A percentile compares a stretch with the other conserved stretches of the same genome.
These are phyloP conservation scores for Philonicus albiceps DNA, from an alignment of 2,888 invertebrate genomes.

Conservation along the genomic window DNA sequence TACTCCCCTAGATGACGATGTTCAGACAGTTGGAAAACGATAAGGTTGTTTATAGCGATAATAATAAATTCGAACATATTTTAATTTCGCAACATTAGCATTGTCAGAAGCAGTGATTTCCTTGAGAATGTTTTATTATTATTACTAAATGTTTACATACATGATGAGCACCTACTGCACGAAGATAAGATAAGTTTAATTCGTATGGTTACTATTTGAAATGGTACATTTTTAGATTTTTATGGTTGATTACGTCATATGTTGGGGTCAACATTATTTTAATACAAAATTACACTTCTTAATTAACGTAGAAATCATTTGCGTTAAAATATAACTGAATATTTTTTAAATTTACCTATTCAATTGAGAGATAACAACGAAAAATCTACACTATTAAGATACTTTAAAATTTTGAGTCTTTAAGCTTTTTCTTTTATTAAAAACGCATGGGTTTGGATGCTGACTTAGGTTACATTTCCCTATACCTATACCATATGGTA, in stretches of 20 bases:
- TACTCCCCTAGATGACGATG: slow-evolving; percentile 85
- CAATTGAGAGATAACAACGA: too few relatives aligned
- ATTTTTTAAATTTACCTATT: too few relatives aligned
- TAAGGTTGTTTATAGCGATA: background rate
- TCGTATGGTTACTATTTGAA: background rate
- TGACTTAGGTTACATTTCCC: too few relatives aligned
- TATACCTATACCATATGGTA: too few relatives aligned
- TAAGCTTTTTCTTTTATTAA: too few relatives aligned
- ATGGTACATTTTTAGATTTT: background rate
- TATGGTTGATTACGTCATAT: too few relatives aligned
- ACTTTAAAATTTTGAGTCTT: too few relatives aligned
- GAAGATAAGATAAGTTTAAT: background rate
- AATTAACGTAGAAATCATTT: too few relatives aligned
- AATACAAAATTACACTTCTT: too few relatives aligned
- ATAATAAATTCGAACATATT: background rate
- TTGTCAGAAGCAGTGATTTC: background rate
- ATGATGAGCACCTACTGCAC: background rate
- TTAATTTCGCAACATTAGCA: background rate
- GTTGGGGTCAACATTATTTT: background rate
- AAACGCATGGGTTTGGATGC: too few relatives aligned
- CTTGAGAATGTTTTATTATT: background rate
- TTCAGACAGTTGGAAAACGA: slow-evolving; percentile 66
- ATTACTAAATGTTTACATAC: background rate
- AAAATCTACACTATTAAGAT: too few relatives aligned
- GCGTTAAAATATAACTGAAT: too few relatives aligned